phyloP scores from a whole-genome alignment of 1,140 invertebrate genomes.

The Liolophura sinensis region DNA sequence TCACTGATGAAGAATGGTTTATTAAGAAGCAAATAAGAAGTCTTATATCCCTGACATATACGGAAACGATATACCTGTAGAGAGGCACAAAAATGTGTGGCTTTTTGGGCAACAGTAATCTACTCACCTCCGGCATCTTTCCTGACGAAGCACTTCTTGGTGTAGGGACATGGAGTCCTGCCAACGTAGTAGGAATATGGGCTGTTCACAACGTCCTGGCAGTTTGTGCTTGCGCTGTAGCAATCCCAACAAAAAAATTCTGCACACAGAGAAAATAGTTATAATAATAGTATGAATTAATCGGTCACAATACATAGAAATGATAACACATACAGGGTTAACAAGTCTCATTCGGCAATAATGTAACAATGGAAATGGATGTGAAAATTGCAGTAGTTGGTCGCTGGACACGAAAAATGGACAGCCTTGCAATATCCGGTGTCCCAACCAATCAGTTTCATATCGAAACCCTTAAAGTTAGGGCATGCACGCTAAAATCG shows the following conservation, averaged over 20 bases:
- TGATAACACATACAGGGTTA: too few species aligned
- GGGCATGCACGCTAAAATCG: too few species aligned
- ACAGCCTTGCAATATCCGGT: too few species aligned
- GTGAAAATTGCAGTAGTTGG: too few species aligned
- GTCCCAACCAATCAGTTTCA: too few species aligned
- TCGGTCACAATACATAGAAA: too few species aligned
- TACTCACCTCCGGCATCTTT: conserved; percentile 20
- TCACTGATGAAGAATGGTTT: too few species aligned
- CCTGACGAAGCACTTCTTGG: conserved; percentile 25
- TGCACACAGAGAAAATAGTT: conserved; percentile 2
- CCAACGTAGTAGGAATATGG: conserved; percentile 21
- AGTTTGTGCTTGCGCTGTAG: conserved; percentile 22
- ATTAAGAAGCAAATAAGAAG: not conserved
- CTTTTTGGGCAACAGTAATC: not conserved
- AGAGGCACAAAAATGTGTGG: not conserved
- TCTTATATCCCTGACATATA: not conserved
- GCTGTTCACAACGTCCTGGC: conserved; percentile 14
- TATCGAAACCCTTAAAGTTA: too few species aligned
- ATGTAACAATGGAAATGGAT: too few species aligned
- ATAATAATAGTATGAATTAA: too few species aligned
- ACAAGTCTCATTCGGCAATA: too few species aligned
- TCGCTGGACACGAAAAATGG: too few species aligned
- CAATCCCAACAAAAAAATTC: conserved; percentile 32
- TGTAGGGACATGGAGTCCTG: conserved; percentile 15
- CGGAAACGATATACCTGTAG: not conserved